phyloP scores from a whole-genome alignment of 2,113 vertebrate species.

The Aplodontia rufa region DNA sequence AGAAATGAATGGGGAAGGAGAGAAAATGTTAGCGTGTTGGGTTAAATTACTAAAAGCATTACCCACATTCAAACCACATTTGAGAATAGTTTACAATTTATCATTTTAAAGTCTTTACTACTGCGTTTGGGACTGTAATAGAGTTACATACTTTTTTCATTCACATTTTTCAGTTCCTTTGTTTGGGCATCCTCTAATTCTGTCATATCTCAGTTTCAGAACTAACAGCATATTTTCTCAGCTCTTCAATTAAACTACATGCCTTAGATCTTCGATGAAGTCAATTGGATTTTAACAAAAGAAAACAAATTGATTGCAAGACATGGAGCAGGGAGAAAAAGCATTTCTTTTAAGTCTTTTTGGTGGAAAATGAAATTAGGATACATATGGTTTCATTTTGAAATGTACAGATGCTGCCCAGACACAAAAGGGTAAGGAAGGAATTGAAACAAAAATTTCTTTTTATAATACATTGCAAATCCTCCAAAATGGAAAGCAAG shows the following conservation, averaged over 20 bases:
- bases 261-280: not conserved
- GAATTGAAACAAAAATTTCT: not conserved
- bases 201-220: constrained; percentile 19
- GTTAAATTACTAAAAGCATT: constrained; percentile 27
- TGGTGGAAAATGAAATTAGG: constrained; percentile 28
- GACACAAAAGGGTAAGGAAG: not conserved
- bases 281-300: constrained; percentile 48
- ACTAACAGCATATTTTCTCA: constrained; percentile 3
- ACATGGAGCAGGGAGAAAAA: not conserved
- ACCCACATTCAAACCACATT: not conserved
- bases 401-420: constrained; percentile 1
- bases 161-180: constrained; percentile 37
- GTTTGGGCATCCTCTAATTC: constrained; percentile 5
- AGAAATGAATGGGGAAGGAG: not conserved
- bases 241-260: constrained; percentile 3
- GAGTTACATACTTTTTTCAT: not conserved
- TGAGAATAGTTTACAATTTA: not conserved
- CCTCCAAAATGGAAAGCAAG: constrained; percentile 35
- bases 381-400: constrained; percentile 27
- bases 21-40: constrained; percentile 5
- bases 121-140: not conserved
- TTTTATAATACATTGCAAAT: constrained; percentile 11
- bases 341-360: constrained; percentile 50
- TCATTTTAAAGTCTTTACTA: constrained; percentile 26
- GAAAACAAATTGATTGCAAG: constrained; percentile 24